Evolutionary conservation across 2,113 vertebrate genomes (phyloP).

Genomic region (Protobothrops mucrosquamatus): DNA sequence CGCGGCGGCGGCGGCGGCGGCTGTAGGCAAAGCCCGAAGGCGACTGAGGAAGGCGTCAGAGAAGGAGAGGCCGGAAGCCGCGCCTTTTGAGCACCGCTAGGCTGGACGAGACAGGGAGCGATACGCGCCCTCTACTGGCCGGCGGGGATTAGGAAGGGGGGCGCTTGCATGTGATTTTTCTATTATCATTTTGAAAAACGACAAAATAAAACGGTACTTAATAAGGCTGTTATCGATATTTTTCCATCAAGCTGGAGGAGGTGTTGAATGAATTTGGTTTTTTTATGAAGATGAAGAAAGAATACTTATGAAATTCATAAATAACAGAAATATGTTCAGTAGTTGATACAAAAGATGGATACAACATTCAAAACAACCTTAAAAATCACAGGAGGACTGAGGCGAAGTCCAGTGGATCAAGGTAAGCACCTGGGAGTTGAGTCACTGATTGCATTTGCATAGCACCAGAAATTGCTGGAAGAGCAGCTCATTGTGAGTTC

Average conservation of each 20-base stretch:
- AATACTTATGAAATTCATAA: neutral
- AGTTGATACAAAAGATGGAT: neutral
- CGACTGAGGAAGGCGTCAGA: neutral
- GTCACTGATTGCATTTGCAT: no score
- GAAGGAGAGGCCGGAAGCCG: slow-evolving; percentile 4
- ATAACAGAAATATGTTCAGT: neutral
- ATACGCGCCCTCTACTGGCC: neutral
- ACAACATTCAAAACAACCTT: neutral
- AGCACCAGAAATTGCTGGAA: no score
- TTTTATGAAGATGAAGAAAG: neutral
- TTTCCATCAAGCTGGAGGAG: neutral
- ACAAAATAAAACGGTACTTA: neutral
- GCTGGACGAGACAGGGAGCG: neutral
- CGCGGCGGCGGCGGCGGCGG: neutral
- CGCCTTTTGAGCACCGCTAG: neutral
- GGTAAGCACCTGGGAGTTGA: no score
- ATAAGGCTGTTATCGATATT: neutral
- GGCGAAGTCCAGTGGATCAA: neutral
- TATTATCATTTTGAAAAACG: neutral
- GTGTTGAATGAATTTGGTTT: neutral
- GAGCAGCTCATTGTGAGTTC: no score
- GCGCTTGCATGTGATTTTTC: neutral
- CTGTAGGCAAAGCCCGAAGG: neutral
- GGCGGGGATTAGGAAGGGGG: neutral
- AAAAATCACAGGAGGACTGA: neutral